Percentiles rank a stretch among this genome's conserved stretches.
Evolutionary conservation across 1,140 invertebrate genomes (phyloP).

Genomic region (Sipha flava): DNA sequence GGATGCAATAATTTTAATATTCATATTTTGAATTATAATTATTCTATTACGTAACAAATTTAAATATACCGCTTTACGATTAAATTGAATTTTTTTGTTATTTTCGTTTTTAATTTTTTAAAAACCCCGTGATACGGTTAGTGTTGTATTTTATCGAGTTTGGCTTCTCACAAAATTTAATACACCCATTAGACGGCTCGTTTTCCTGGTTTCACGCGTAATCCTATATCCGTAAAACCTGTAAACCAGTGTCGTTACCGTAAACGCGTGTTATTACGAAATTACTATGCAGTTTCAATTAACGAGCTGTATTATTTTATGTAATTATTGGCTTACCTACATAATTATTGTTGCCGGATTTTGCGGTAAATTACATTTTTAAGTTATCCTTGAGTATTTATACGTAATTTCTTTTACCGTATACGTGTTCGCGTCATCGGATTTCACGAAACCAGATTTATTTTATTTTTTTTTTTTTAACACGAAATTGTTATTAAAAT

Average conservation of each 20-base stretch:
- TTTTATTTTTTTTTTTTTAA: neutral
- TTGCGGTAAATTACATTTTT: neutral
- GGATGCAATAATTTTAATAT: no score
- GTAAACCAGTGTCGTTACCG: neutral
- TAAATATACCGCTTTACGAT: no score
- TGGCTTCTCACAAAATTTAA: no score
- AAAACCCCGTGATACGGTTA: no score
- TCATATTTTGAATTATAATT: no score
- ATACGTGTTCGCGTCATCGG: neutral
- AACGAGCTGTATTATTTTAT: neutral
- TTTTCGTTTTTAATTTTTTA: no score
- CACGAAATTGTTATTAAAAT: no score
- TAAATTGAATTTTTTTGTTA: no score
- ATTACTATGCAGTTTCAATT: neutral
- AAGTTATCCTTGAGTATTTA: neutral
- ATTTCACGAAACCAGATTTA: neutral
- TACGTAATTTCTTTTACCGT: neutral
- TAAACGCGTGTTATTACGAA: neutral
- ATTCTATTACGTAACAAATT: no score
- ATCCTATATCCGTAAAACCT: neutral
- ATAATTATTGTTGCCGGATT: neutral
- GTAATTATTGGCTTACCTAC: neutral
- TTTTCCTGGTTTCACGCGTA: neutral
- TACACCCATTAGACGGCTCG: neutral
- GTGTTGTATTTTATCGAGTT: no score